Evolutionary conservation across 1,140 invertebrate genomes (phyloP).

Genomic region (Sycophaga agraensis): DNA sequence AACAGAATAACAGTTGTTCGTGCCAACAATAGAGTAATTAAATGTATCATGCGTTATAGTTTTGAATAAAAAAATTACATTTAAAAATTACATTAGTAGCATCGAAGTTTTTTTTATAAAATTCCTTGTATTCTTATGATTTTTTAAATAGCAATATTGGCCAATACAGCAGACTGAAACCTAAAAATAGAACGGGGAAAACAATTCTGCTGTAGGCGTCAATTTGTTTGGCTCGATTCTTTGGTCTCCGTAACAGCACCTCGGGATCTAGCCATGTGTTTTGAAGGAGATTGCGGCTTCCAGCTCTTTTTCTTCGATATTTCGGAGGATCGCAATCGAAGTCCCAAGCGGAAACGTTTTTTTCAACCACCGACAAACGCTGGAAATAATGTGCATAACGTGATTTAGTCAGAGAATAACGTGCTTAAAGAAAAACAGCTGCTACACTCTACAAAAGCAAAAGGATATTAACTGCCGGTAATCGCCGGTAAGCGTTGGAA

Average conservation of each 20-base stretch:
- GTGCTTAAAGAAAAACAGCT: too few relatives aligned
- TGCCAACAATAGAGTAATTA: too few relatives aligned
- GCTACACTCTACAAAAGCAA: too few relatives aligned
- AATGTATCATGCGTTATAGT: too few relatives aligned
- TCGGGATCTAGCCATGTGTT: conserved; percentile 47
- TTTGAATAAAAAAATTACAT: too few relatives aligned
- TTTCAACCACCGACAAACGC: conserved; percentile 65
- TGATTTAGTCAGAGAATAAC: too few relatives aligned
- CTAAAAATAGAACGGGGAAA: conserved; percentile 72
- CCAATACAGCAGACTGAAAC: conserved; percentile 76
- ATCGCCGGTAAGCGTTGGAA: conserved; percentile 55
- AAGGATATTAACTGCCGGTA: conserved; percentile 66
- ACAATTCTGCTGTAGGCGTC: conserved; percentile 61
- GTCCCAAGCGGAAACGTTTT: conserved; percentile 65
- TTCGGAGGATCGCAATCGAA: conserved; percentile 45
- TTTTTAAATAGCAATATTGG: conserved; percentile 70
- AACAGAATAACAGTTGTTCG: too few relatives aligned
- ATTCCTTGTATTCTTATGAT: not conserved
- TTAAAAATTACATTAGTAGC: too few relatives aligned
- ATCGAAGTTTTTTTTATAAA: too few relatives aligned
- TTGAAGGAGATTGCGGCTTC: conserved; percentile 45
- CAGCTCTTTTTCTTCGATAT: conserved; percentile 37
- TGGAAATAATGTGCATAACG: conserved; percentile 41
- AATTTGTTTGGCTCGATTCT: conserved; percentile 44
- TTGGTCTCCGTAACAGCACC: conserved; percentile 35